phyloP scores from a whole-genome alignment of 2,888 invertebrate genomes.

The Heliconius ethilla region DNA sequence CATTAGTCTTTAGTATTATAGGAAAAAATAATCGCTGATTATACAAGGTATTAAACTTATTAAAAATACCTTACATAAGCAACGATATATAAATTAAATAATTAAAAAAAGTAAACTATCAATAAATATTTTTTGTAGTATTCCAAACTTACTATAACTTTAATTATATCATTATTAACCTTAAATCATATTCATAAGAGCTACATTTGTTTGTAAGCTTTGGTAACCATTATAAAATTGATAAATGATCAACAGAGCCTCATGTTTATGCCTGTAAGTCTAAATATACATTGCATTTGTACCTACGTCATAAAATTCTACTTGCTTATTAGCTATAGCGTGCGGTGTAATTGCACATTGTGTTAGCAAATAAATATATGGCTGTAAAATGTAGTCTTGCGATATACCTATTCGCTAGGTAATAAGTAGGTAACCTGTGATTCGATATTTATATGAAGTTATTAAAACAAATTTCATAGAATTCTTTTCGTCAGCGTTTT shows the following conservation, averaged over 20 bases:
- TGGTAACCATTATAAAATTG: background rate
- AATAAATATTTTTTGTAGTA: background rate
- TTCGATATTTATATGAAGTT: background rate
- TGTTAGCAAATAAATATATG: background rate
- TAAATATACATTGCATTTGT: background rate
- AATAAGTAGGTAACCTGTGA: background rate
- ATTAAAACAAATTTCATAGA: background rate
- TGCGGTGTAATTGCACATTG: conserved; percentile 8
- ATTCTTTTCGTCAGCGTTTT: background rate
- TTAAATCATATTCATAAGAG: background rate
- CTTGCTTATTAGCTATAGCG: background rate
- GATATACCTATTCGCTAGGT: background rate
- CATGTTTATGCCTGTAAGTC: conserved; percentile 1
- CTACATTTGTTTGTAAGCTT: background rate
- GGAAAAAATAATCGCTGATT: too few species aligned
- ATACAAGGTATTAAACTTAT: background rate
- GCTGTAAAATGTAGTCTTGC: background rate
- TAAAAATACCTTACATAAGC: background rate
- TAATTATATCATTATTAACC: background rate
- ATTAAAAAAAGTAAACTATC: background rate
- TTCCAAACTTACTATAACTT: background rate
- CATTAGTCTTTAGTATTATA: too few species aligned
- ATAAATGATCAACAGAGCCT: conserved; percentile 1
- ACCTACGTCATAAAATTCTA: background rate
- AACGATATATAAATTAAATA: background rate